A percentile compares a stretch with the other conserved stretches of the same genome.
Conservation (phyloP, 1,140 invertebrate species). For the Conus ventricosus region DNA sequence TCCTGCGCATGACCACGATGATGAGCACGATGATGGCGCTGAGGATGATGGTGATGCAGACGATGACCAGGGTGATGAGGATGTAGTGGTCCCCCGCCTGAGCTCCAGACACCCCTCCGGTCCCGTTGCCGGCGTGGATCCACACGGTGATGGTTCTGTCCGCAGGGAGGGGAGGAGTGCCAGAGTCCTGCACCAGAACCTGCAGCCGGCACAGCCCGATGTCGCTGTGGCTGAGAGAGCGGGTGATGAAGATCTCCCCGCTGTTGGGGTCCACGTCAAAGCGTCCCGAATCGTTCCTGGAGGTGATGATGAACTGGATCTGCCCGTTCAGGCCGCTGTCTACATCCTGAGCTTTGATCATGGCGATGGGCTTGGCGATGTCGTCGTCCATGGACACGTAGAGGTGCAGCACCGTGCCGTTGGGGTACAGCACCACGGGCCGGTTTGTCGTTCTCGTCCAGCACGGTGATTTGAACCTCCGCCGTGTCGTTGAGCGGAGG, state of each 20-base stretch:
- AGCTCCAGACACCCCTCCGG: background rate
- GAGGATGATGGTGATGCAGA: slow-evolving; percentile 62
- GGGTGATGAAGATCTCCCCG: slow-evolving; percentile 51
- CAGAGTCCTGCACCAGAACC: slow-evolving; percentile 52
- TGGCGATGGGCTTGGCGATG: slow-evolving; percentile 28
- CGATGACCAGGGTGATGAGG: slow-evolving; percentile 59
- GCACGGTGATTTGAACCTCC: slow-evolving; percentile 85
- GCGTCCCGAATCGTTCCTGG: slow-evolving; percentile 52
- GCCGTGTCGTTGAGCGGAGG: slow-evolving; percentile 91
- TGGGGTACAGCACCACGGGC: slow-evolving; percentile 74
- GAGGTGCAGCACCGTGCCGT: slow-evolving; percentile 40
- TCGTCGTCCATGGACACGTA: slow-evolving; percentile 37
- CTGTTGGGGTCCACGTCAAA: slow-evolving; percentile 52
- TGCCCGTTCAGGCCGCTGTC: slow-evolving; percentile 55
- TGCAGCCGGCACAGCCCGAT: slow-evolving; percentile 47
- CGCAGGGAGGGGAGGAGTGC: slow-evolving; percentile 42
- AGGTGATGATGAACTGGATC: slow-evolving; percentile 50
- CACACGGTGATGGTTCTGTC: slow-evolving; percentile 45
- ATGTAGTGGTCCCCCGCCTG: slow-evolving; percentile 54
- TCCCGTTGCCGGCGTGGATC: slow-evolving; percentile 45
- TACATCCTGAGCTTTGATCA: slow-evolving; percentile 43
- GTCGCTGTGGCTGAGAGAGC: slow-evolving; percentile 40
- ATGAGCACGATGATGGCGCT: slow-evolving; percentile 62
- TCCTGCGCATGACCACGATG: slow-evolving; percentile 60
- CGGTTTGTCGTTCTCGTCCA: slow-evolving; percentile 85